Conservation (phyloP, 2,888 invertebrate species). For the Sphaerophoria taeniata region DNA sequence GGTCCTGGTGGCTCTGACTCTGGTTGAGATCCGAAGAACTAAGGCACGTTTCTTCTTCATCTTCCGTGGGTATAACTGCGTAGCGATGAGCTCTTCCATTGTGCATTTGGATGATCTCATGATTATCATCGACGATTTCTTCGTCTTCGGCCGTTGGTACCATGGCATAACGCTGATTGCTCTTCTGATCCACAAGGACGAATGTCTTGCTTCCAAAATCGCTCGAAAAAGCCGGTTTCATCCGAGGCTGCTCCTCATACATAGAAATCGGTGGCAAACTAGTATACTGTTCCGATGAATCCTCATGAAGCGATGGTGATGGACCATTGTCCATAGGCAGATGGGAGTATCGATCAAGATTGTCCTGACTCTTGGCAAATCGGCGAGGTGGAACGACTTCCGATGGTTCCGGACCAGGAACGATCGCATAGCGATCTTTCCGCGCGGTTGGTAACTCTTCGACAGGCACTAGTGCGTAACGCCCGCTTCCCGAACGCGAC, state of each 20-base stretch:
- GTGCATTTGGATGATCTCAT: conserved; percentile 83
- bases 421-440: conserved; percentile 80
- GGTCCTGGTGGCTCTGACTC: conserved; percentile 77
- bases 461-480: conserved; percentile 84
- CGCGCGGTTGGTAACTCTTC: conserved; percentile 79
- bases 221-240: conserved; percentile 82
- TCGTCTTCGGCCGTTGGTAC: conserved; percentile 87
- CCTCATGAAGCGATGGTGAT: conserved; percentile 79
- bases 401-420: conserved; percentile 79
- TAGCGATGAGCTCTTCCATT: conserved; percentile 84
- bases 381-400: conserved; percentile 80
- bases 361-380: conserved; percentile 81
- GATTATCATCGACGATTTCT: conserved; percentile 82
- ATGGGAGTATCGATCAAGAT: conserved; percentile 78
- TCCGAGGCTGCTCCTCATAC: conserved; percentile 75
- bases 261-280: conserved; percentile 79
- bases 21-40: conserved; percentile 83
- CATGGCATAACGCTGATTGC: conserved; percentile 86
- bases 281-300: conserved; percentile 78
- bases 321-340: conserved; percentile 77
- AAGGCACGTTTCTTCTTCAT: conserved; percentile 82
- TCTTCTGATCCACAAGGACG: conserved; percentile 84
- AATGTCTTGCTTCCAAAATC: conserved; percentile 82
- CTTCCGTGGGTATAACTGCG: conserved; percentile 86
- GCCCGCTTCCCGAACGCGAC: conserved; percentile 80